Base-by-base conservation (phyloP, 2,113 vertebrate genomes). In the Balaeniceps rex region DNA sequence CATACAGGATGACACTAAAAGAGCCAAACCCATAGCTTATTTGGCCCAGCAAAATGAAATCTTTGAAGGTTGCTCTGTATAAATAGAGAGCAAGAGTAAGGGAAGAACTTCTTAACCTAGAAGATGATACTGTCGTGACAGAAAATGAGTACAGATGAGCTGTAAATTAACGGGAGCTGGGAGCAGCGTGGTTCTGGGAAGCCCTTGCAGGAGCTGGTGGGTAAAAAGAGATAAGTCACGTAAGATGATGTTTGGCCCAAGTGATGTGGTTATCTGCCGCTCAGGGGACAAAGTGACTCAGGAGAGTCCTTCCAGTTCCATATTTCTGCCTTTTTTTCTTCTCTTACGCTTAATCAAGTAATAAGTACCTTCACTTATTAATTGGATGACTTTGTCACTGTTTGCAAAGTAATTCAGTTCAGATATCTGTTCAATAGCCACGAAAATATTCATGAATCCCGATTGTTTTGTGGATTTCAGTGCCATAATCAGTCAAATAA, bases 391-490 rank as follows among this genome's bases (percentile, higher is more conserved):
- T 95, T 93, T 77, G 78, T 83, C 93, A n/a, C 36, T 94, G 36
- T 91, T 93, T 76, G 75, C 81, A 58, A 49, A 93, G 84, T 74
- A 91, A 95, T 94, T 93, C 40, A 75, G 65, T 84, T 85, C 84
- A 42, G 70, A 3, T 79, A 51, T 28, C 89, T 70, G 46, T 80
- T 94, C 69, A 85, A 61, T 28, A 85, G 60, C 68, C 82, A 77
- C 33, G 4, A 63, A 93, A 91, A 83, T 89, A 93, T 94, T 95
- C 78, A 95, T 83, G 94, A 91, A 51, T 91, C 94, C 94, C 83
- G 94, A 95, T 93, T 95, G 78, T 95, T 95, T 91, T 51, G 82
- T 74, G 78, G 84, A 91, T 95, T 95, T 95, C 66, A 64, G 54
- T 51, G 52, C 87, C 19, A 5, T 88, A 95, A 96, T 97, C 95